Conservation (phyloP, 2,113 vertebrate species). For the Onychorhynchus coronatus region DNA sequence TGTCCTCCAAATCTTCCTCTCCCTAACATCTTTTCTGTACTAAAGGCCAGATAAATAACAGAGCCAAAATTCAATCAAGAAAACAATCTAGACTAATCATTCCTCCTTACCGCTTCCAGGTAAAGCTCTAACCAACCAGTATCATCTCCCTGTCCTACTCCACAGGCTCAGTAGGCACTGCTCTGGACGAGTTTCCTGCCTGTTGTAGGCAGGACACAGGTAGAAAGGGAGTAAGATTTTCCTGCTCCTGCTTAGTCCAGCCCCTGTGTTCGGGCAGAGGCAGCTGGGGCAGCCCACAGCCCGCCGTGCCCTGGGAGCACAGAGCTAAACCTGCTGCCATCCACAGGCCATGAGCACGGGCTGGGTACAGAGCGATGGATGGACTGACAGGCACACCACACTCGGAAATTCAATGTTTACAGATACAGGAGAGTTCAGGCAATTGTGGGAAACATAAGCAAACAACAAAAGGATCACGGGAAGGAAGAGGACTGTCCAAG, state of each 20-base stretch:
- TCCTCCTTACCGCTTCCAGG: background rate
- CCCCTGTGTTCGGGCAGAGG: accelerated
- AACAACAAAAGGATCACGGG: background rate
- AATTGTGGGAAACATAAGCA: background rate
- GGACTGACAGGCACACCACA: accelerated
- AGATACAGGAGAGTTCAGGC: background rate
- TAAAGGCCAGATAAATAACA: background rate
- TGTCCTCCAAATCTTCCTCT: background rate
- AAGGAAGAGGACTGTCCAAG: background rate
- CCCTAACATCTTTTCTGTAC: background rate
- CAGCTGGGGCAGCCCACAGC: background rate
- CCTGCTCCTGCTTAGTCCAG: background rate
- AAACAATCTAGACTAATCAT: background rate
- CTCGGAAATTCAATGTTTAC: background rate
- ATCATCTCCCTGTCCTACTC: background rate
- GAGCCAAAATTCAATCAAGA: background rate
- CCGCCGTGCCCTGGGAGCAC: background rate
- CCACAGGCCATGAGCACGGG: background rate
- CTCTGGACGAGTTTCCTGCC: background rate
- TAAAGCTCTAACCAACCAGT: background rate
- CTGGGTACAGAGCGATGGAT: accelerated
- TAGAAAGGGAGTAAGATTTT: background rate
- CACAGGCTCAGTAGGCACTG: background rate
- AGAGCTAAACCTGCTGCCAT: background rate
- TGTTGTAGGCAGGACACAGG: accelerated